Base-by-base conservation (phyloP, 2,888 invertebrate genomes). In the Melieria omissa region DNA sequence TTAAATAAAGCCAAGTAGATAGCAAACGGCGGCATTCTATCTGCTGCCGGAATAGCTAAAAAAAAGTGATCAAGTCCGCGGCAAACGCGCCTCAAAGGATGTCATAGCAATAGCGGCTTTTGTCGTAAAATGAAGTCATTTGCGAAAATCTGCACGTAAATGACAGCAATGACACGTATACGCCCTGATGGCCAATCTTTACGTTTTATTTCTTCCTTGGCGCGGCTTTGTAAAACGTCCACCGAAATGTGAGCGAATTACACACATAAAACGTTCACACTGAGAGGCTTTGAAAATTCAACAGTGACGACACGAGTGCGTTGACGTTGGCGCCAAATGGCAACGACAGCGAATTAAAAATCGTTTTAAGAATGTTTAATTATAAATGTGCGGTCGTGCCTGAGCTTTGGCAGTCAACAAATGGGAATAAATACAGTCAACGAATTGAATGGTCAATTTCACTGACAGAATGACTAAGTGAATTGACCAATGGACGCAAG, bases 341-440 rank as follows among this genome's bases (percentile, higher is more conserved):
- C 10, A 54, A 14, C 44, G 44, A 14, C 8, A 46, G 12, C n/a
- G 67, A 42, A 47, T 44, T 60, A 41, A 29, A 61, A 72, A 60
- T 55, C 67, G 70, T 72, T 72, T 67, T 49, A 63, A 60, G 72
- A 75, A 73, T 75, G 71, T 75, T 73, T 73, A 72, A 75, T 75
- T 75, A 72, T 16, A n/a, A 67, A 62, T 67, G 49, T 69, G 69
- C 42, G 52, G 42, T 49, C 16, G 16, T 46, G 45, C n/a, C 2
- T 29, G 29, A 29, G 29, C 29, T 29, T 29, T 29, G 29, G 29
- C 29, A 29, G 29, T 29, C 29, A 29, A 29, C 29, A 29, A 2
- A 29, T 29, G 29, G 29, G 29, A 29, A 29, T 29, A 29, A 29
- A 29, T 29, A 29, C 29, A 29, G 29, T 29, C 29, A 29, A 29